Conservation (phyloP, 2,113 vertebrate species). For the Calonectris borealis region DNA sequence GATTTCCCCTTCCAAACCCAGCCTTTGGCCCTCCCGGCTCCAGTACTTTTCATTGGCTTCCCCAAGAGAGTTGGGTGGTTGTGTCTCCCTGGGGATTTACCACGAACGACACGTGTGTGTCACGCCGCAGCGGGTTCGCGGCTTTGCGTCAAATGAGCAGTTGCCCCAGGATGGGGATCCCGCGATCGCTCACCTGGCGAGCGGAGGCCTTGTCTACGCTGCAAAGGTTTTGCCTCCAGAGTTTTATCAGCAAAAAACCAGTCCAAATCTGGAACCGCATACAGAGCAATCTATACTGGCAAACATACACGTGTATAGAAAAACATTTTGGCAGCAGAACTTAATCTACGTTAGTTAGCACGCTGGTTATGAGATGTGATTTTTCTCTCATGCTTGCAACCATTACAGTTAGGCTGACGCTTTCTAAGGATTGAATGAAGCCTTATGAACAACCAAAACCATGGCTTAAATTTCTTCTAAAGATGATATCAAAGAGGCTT, state of each 20-base stretch:
- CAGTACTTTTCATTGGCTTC: background rate
- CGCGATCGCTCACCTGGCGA: background rate
- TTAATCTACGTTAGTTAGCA: background rate
- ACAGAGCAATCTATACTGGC: background rate
- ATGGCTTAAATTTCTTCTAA: background rate
- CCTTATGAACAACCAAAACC: background rate
- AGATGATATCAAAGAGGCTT: background rate
- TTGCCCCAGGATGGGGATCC: accelerated
- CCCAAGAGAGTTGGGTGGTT: background rate
- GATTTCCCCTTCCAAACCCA: background rate
- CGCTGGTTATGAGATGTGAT: background rate
- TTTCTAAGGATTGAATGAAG: background rate
- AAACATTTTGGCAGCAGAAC: background rate
- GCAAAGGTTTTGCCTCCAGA: background rate
- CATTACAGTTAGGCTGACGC: background rate
- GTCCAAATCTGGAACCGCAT: background rate
- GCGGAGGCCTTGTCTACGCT: background rate
- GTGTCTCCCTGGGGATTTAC: background rate
- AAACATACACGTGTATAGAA: accelerated
- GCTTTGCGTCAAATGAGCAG: background rate
- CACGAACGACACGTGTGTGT: accelerated
- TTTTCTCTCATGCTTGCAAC: background rate
- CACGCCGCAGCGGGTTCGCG: accelerated
- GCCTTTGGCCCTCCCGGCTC: background rate
- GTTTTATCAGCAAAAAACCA: background rate